Conservation (phyloP, 53 echinoderm and acorn worm species). For the Glandiceps talaboti region DNA sequence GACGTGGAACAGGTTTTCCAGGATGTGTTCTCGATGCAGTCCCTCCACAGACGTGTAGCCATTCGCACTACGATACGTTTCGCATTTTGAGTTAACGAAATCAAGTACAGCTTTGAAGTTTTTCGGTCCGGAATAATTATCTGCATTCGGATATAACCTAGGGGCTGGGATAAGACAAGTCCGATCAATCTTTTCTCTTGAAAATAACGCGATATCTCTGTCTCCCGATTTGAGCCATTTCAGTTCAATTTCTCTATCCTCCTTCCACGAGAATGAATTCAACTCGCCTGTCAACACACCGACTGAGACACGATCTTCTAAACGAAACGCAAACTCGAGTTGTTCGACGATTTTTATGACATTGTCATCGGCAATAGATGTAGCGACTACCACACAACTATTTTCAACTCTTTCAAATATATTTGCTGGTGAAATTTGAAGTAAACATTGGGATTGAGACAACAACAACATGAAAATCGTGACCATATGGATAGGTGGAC, state of each 20-base stretch:
- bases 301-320: neutral
- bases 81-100: slow-evolving; percentile 58
- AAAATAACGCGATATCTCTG: slow-evolving; percentile 29
- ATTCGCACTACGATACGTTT: slow-evolving; percentile 25
- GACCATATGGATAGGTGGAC: neutral
- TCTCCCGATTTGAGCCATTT: neutral
- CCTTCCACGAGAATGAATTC: slow-evolving; percentile 22
- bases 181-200: slow-evolving; percentile 32
- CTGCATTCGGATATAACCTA: slow-evolving; percentile 27
- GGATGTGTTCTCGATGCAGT: slow-evolving; percentile 41
- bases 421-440: slow-evolving; percentile 17
- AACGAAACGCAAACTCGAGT: neutral
- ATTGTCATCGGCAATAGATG: slow-evolving; percentile 4
- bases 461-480: neutral
- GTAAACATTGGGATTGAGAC: neutral
- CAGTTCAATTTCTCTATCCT: slow-evolving; percentile 4
- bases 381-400: slow-evolving; percentile 27
- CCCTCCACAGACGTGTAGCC: slow-evolving; percentile 40
- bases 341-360: neutral
- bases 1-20: slow-evolving; percentile 51
- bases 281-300: neutral
- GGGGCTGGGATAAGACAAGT: slow-evolving; percentile 25
- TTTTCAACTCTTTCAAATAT: slow-evolving; percentile 27
- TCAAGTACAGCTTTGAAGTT: slow-evolving; percentile 27
- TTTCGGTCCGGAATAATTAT: slow-evolving; percentile 21